Evolutionary conservation across 30 jellyfish, hydroid and myxozoan genomes (phyloP), one percentile per base, ranked within the genome.

Genomic region (Aurelia sp.): DNA sequence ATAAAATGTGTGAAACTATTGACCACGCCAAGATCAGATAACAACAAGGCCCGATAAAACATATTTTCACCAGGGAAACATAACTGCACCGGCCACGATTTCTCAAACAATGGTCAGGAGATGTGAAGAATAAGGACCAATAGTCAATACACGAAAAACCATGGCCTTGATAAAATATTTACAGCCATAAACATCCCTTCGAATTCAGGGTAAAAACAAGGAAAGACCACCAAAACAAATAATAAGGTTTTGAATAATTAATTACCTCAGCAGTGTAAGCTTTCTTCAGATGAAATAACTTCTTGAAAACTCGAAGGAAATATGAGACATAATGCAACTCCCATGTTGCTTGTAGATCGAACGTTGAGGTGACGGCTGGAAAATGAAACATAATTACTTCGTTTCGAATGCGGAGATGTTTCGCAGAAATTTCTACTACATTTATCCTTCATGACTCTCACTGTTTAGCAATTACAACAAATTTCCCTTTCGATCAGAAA

Each of bases 221-320:
- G 55, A 55, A 48, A 73, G 53, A 73, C 69, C 84, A 73, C 71
- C 50, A 73, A 61, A 78, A 11, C 15, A 27, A 77, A 77, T 78
- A 79, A 47, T 13, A 33, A 11, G 62, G 66, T 59, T 6, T 59
- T 51, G 2, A 58, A 23, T 68, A 52, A 70, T 53, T 57, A 71
- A 82, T 67, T 71, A 84, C 93, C 93, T 84, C 93, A 63, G 93
- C 86, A 73, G 83, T 72, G 75, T 71, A 84, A 48, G 93, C 83
- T 65, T 84, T 84, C 82, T 84, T 84, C 82, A 84, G 76, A 35
- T 84, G 68, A 58, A 84, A 84, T 65, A 84, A 51, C 44, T 84
- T 84, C 81, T 84, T 84, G 93, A 71, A 84, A 63, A 84, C 93
- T 73, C 93, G 62, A 61, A 84, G 74, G 75, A 84, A 84, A 21